A percentile compares a stretch with the other conserved stretches of the same genome.
These are phyloP conservation scores for Danio jaintianensis DNA, from an alignment of 2,797 vertebrate genomes.

Conservation along the genomic window DNA sequence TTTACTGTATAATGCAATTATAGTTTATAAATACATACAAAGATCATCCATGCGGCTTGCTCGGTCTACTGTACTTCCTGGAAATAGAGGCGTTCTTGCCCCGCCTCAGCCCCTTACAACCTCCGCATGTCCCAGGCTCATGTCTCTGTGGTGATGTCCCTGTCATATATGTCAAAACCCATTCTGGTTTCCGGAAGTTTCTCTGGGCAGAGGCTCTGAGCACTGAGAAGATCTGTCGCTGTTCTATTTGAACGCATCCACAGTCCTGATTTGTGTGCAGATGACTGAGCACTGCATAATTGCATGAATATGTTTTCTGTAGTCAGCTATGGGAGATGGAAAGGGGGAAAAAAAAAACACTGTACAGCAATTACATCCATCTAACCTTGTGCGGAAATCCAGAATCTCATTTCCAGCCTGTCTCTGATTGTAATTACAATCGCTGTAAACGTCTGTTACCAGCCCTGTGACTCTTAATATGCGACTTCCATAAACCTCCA, in stretches of 20 bases:
- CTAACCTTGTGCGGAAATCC: conserved; percentile 62
- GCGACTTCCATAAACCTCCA: conserved; percentile 47
- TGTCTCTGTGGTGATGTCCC: conserved; percentile 50
- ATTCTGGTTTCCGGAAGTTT: conserved; percentile 40
- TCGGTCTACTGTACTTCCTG: conserved; percentile 32
- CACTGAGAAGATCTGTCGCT: conserved; percentile 45
- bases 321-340: conserved; percentile 57
- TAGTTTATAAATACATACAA: conserved; percentile 30
- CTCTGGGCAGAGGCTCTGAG: conserved; percentile 39
- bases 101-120: conserved; percentile 19
- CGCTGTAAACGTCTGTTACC: conserved; percentile 50
- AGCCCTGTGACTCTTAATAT: conserved; percentile 50
- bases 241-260: conserved; percentile 53
- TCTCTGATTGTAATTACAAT: conserved; percentile 65
- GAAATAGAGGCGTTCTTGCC: conserved; percentile 32
- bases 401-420: conserved; percentile 61
- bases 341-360: conserved; percentile 47
- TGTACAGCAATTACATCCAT: conserved; percentile 54
- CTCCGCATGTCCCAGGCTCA: conserved; percentile 29
- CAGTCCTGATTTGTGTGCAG: conserved; percentile 47
- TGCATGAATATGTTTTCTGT: conserved; percentile 57
- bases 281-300: conserved; percentile 50
- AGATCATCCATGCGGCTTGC: conserved; percentile 27
- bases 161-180: conserved; percentile 57
- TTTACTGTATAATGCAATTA: conserved; percentile 49